Evolutionary conservation across 2,113 vertebrate species (phyloP).

Genomic region (Dipodomys stephensi): DNA sequence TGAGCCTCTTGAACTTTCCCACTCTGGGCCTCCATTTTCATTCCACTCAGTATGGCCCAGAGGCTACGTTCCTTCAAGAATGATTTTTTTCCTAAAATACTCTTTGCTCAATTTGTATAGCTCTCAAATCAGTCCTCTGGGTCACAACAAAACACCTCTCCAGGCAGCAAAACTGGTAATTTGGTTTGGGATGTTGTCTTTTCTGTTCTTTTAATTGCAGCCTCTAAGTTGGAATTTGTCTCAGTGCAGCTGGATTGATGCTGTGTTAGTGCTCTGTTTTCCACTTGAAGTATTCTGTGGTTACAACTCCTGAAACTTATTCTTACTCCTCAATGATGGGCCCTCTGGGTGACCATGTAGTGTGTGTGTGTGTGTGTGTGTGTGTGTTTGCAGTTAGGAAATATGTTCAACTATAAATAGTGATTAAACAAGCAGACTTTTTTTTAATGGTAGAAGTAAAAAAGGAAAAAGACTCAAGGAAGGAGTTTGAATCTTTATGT

Average conservation of each 20-base stretch:
- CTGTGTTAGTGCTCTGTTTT: constrained; percentile 36
- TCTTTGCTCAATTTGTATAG: constrained; percentile 37
- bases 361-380: not conserved
- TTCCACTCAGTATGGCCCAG: constrained; percentile 55
- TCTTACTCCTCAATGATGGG: not conserved
- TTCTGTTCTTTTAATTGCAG: constrained; percentile 59
- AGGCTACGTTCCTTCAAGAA: constrained; percentile 66
- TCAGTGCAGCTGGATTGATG: constrained; percentile 42
- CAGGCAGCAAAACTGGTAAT: constrained; percentile 17
- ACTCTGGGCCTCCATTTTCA: not conserved
- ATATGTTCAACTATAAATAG: not conserved
- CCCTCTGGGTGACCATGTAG: not conserved
- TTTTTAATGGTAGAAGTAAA: not conserved
- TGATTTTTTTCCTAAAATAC: constrained; percentile 50
- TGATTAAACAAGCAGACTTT: not conserved
- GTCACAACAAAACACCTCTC: constrained; percentile 55
- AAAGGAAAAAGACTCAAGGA: not conserved
- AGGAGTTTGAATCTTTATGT: not conserved
- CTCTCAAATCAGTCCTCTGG: constrained; percentile 51
- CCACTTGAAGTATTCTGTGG: not conserved
- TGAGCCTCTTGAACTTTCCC: constrained; percentile 49
- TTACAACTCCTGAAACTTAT: not conserved
- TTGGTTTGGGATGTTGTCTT: constrained; percentile 62
- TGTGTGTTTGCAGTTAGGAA: not conserved
- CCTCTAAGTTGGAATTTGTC: constrained; percentile 46